phyloP scores from a whole-genome alignment of 2,888 invertebrate species.

The Yponomeuta evonymella region DNA sequence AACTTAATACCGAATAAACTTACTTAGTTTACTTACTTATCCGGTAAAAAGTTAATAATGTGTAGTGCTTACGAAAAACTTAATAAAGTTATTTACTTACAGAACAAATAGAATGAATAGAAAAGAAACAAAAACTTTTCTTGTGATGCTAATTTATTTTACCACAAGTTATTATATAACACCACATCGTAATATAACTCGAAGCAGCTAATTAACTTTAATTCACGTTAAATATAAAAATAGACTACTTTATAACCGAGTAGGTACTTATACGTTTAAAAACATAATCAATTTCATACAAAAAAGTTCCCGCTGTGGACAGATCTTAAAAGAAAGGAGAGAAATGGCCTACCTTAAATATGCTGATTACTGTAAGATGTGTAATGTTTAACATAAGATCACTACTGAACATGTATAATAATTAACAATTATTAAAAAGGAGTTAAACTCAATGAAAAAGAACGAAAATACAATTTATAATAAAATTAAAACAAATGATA shows the following conservation, averaged over 20 bases:
- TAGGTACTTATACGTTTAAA: not conserved
- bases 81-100: not conserved
- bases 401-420: slow-evolving; percentile 36
- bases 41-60: no score
- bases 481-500: slow-evolving; percentile 72
- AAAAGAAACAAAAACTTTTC: slow-evolving; percentile 1
- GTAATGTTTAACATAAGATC: slow-evolving; percentile 29
- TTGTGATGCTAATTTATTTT: slow-evolving; percentile 20
- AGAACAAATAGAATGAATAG: slow-evolving; percentile 10
- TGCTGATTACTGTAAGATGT: slow-evolving; percentile 27
- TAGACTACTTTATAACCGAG: slow-evolving; percentile 24
- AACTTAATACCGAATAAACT: no score
- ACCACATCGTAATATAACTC: not conserved
- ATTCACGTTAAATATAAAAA: slow-evolving; percentile 9
- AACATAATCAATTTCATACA: slow-evolving; percentile 61
- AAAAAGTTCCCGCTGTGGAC: slow-evolving; percentile 64
- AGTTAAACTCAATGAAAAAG: slow-evolving; percentile 39
- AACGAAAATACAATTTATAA: slow-evolving; percentile 57
- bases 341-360: slow-evolving; percentile 40
- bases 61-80: no score
- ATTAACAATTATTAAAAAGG: slow-evolving; percentile 8
- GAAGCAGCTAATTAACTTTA: not conserved
- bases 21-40: no score
- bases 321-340: slow-evolving; percentile 36
- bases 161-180: slow-evolving; percentile 1